A percentile compares a stretch with the other conserved stretches of the same genome.
These are phyloP conservation scores for Tinea pellionella DNA, from an alignment of 2,888 invertebrate genomes.

Conservation along the genomic window DNA sequence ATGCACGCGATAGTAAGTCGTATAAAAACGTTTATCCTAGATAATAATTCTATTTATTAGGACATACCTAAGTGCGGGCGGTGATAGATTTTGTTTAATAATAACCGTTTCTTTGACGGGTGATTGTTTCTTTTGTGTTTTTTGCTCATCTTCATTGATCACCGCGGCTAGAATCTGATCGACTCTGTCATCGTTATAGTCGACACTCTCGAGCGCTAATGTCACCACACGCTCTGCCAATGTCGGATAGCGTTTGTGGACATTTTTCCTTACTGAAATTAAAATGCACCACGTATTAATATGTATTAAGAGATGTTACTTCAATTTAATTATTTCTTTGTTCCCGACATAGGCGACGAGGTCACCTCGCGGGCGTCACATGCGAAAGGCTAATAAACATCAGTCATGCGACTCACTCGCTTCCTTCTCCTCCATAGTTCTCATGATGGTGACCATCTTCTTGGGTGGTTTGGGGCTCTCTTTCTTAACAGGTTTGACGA, in stretches of 20 bases:
- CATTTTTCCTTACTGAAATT: constrained; percentile 75
- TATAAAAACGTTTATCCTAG: too few relatives aligned
- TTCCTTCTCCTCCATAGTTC: constrained; percentile 76
- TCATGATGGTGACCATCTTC: constrained; percentile 72
- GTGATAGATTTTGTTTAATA: neutral
- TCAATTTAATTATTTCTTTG: too few relatives aligned
- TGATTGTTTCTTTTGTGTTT: neutral
- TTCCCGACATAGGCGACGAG: too few relatives aligned
- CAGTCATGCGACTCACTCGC: constrained; percentile 72
- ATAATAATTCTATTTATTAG: too few relatives aligned
- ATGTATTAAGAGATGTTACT: too few relatives aligned
- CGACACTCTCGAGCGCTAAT: constrained; percentile 89
- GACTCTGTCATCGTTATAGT: constrained; percentile 85
- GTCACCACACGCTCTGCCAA: constrained; percentile 84
- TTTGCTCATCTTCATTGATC: neutral
- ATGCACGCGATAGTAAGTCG: too few relatives aligned
- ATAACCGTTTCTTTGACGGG: neutral
- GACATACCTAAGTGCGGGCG: neutral
- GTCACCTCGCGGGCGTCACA: too few relatives aligned
- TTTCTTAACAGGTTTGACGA: constrained; percentile 30
- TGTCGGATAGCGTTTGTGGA: constrained; percentile 79
- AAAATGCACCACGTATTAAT: too few relatives aligned
- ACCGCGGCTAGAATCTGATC: constrained; percentile 78
- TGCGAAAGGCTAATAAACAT: too few relatives aligned
- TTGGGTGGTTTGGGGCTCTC: constrained; percentile 50